Base-by-base conservation (phyloP, 2,888 invertebrate genomes). In the Xanthia icteritia region DNA sequence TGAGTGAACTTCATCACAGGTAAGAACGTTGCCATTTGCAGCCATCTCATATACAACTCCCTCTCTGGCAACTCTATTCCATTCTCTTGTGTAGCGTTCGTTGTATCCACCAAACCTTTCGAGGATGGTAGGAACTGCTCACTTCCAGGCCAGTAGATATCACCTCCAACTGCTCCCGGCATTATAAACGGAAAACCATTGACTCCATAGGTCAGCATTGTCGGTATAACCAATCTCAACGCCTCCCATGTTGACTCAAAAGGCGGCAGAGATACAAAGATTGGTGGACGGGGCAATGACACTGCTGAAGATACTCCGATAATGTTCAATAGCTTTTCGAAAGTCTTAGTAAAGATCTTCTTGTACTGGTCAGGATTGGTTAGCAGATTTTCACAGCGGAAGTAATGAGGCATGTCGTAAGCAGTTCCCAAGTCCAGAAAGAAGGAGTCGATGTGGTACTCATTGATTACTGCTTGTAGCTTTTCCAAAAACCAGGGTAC, bases 101-200 rank as follows among this genome's bases (percentile, higher is more conserved):
- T 92, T 23, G 84, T 89, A 58, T 94, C 95, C 69, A 91, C 83
- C 20, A 90, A 94, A 73, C 96, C 97, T 89, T 95, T 97, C 73
- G 97, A 97, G 78, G 94, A 97, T 69, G 96, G 96, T 82, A 96
- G 92, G 90, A 96, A 97, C 79, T 97, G 97, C 31, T 97, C 96
- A 67, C 95, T 95, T 2, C 97, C 97, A 5, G 97, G 97, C 82
- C 98, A 96, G 69, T 97, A 97, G 63, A 98, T 98, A 89, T 99
- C 99, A 0, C 99, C 99, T 0, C 99, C 99, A 0, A 99, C 98
- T 8, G 99, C 98, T 0, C 99, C 99, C 0, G 99, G 99, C 97
- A 99, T 98, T 64, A 99, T 97, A 89, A 99, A 99, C 0, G 99
- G 99, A 94, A 98, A 99, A 0, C 99, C 99, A 70, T 99, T 97